Conservation (phyloP, 2,797 vertebrate genomes). For the Mus spretus region DNA sequence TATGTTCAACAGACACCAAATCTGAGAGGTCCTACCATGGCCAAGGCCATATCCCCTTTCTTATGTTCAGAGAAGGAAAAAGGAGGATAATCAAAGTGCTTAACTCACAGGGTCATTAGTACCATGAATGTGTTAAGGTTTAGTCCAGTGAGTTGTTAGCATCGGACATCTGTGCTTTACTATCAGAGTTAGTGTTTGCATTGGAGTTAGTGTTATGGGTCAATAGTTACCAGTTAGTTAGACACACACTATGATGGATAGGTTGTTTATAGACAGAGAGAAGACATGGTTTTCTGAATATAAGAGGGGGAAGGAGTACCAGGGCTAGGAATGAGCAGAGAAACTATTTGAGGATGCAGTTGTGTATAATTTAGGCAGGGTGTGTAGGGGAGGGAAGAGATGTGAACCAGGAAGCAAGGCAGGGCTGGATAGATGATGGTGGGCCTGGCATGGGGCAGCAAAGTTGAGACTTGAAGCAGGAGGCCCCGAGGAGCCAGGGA, state of each 20-base stretch:
- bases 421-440: not conserved
- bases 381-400: no score
- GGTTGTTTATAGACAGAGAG: not conserved
- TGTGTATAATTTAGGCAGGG: not conserved
- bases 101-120: not conserved
- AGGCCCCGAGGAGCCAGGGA: constrained; percentile 17
- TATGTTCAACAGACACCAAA: not conserved
- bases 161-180: not conserved
- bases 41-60: not conserved
- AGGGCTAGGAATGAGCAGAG: not conserved
- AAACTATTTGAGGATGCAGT: not conserved
- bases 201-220: not conserved
- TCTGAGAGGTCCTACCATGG: not conserved
- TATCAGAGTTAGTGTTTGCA: not conserved
- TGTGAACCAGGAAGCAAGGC: no score
- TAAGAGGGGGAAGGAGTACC: not conserved
- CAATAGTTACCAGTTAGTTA: not conserved
- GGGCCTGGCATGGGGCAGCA: not conserved
- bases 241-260: not conserved
- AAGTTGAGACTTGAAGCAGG: constrained; percentile 57
- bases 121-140: not conserved
- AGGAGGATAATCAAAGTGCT: not conserved
- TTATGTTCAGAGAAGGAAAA: not conserved
- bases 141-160: not conserved
- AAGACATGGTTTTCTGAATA: not conserved